Evolutionary conservation across 2,888 invertebrate species (phyloP).

Genomic region (Apamea sordens): DNA sequence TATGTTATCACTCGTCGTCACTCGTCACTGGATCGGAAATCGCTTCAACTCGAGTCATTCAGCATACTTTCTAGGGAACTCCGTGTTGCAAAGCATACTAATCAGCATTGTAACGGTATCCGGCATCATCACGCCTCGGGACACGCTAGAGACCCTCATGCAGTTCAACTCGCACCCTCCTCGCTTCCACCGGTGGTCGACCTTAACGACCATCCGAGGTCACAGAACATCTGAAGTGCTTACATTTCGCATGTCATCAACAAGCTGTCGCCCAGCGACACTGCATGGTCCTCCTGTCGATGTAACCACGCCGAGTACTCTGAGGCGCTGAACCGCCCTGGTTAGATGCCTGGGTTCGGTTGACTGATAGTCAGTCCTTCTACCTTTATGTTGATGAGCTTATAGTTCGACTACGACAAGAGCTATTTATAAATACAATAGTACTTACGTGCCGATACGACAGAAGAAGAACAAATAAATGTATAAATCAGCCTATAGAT

Average conservation of each 20-base stretch:
- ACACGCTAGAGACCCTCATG: background rate
- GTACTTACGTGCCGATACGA: background rate
- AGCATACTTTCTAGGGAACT: background rate
- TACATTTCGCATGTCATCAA: background rate
- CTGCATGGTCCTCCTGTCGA: background rate
- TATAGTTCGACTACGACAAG: background rate
- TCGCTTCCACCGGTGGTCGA: background rate
- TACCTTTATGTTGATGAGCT: background rate
- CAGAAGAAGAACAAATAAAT: slow-evolving; percentile 11
- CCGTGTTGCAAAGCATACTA: background rate
- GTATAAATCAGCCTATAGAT: slow-evolving; percentile 1
- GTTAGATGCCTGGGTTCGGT: background rate
- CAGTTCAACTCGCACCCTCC: background rate
- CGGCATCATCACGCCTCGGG: background rate
- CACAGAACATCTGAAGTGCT: too few relatives aligned
- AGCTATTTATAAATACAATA: background rate
- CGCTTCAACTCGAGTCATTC: background rate
- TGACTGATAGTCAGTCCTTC: background rate
- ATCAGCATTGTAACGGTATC: background rate
- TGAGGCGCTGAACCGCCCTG: background rate
- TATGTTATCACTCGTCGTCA: background rate
- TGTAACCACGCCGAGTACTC: too few relatives aligned
- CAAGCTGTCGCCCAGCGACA: background rate
- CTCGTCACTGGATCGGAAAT: background rate
- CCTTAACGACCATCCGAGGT: too few relatives aligned